Conservation (phyloP, 2,888 invertebrate genomes). For the Himalopsyche kuldschensis region DNA sequence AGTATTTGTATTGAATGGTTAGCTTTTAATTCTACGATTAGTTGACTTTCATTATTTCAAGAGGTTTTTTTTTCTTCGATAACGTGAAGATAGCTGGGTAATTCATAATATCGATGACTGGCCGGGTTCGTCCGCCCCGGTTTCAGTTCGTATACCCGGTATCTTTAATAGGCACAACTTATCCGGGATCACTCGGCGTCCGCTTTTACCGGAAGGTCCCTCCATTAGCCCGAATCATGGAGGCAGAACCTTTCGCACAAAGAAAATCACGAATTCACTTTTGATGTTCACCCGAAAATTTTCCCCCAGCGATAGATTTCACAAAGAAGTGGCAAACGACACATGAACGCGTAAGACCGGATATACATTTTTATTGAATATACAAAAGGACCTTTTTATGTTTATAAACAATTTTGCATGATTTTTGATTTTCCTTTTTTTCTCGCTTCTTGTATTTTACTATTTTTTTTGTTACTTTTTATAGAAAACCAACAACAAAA, state of each 20-base stretch:
- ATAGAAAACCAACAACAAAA: not conserved
- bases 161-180: constrained; percentile 18
- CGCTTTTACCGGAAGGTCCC: constrained; percentile 17
- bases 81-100: constrained; percentile 1
- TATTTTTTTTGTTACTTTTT: not conserved
- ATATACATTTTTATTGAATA: constrained; percentile 1
- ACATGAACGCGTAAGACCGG: constrained; percentile 1
- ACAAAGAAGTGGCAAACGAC: constrained; percentile 1
- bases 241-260: constrained; percentile 6
- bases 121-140: not conserved
- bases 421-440: not conserved
- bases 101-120: constrained; percentile 20
- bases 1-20: no score
- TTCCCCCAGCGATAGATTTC: not conserved
- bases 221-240: constrained; percentile 13
- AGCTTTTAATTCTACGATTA: no score
- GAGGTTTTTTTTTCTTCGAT: not conserved
- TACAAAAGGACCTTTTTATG: not conserved
- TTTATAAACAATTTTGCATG: constrained; percentile 1
- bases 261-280: constrained; percentile 1
- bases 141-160: not conserved
- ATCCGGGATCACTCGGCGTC: constrained; percentile 13
- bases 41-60: not conserved
- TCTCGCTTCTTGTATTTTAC: not conserved
- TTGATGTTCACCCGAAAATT: not conserved